Evolutionary conservation across 2,888 invertebrate species (phyloP).

Genomic region (Acleris laterana): DNA sequence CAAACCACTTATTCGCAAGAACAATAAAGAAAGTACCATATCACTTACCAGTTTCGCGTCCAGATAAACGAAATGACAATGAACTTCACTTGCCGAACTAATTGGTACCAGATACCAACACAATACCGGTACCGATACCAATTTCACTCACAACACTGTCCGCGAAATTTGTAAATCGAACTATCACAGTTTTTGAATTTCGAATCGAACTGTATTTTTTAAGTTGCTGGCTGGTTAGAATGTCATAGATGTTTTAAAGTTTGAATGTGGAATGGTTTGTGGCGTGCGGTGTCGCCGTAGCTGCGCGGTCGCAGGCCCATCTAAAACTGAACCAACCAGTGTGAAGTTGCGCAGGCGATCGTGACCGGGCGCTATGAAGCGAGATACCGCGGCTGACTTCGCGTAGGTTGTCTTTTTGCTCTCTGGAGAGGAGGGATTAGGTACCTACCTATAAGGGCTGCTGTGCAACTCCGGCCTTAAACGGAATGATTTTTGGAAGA

Average conservation of each 20-base stretch:
- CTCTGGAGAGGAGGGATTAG: conserved; percentile 25
- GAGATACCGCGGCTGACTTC: conserved; percentile 51
- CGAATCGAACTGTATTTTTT: no score
- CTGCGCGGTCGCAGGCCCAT: conserved; percentile 70
- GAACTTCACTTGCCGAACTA: conserved; percentile 65
- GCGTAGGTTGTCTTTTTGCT: conserved; percentile 35
- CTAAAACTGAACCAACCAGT: conserved; percentile 81
- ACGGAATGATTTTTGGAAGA: not conserved
- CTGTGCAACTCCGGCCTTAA: not conserved
- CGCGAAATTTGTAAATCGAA: conserved; percentile 51
- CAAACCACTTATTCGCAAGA: conserved; percentile 41
- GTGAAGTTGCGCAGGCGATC: conserved; percentile 64
- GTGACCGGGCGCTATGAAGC: conserved; percentile 59
- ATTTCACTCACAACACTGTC: conserved; percentile 62
- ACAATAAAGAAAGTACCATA: conserved; percentile 57
- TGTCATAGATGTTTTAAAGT: conserved; percentile 42
- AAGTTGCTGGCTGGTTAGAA: conserved; percentile 1
- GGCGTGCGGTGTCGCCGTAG: conserved; percentile 43
- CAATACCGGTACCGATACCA: conserved; percentile 58
- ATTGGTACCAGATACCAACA: conserved; percentile 57
- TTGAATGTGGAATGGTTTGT: conserved; percentile 45
- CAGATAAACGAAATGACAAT: conserved; percentile 69
- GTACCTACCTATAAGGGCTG: conserved; percentile 14
- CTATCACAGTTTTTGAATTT: not conserved
- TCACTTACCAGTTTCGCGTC: conserved; percentile 72